Base-by-base conservation (phyloP, 2,797 vertebrate species). In the Saxicola maurus region DNA sequence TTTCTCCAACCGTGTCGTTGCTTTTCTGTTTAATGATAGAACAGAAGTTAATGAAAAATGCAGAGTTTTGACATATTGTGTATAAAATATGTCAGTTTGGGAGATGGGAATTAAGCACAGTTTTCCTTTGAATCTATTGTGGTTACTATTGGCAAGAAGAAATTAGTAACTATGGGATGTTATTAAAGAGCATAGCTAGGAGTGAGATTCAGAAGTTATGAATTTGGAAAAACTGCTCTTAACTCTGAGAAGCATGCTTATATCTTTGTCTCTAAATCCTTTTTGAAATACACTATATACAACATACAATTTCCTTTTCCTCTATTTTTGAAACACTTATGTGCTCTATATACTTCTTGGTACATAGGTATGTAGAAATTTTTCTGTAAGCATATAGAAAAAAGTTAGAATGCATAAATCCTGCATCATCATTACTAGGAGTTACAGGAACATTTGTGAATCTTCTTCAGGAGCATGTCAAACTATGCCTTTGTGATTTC, bases 11-110 rank as follows among this genome's bases (percentile, higher is more conserved):
- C 87, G 6, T 82, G 90, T 71, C 78, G 79, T 93, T 94, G 48
- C 77, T 93, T 89, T 95, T 94, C 79, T 93, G 53, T 92, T 93
- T 92, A 96, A 94, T 94, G 85, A 93, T 93, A 86, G 68, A 95
- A 67, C 91, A 92, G 85, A 95, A 94, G 87, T 96, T 84, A 95
- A 86, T 85, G 60, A 90, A 93, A 92, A 94, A 95, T 95, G 68
- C 67, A 71, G 92, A 86, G 78, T 90, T 96, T 94, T 94, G 91
- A 92, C 64, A 82, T 94, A 90, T 46, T 90, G 69, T 82, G 66
- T 79, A 76, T 87, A 85, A 88, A 93, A 84, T 68, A 77, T 91
- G 75, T 96, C 20, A 61, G 66, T 53, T 93, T 94, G 48, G 87
- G 43, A 61, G 90, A 79, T 0, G 3, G 42, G 65, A 49, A 82